Conservation (phyloP, 1,140 invertebrate genomes). For the Bombus soroeensis region DNA sequence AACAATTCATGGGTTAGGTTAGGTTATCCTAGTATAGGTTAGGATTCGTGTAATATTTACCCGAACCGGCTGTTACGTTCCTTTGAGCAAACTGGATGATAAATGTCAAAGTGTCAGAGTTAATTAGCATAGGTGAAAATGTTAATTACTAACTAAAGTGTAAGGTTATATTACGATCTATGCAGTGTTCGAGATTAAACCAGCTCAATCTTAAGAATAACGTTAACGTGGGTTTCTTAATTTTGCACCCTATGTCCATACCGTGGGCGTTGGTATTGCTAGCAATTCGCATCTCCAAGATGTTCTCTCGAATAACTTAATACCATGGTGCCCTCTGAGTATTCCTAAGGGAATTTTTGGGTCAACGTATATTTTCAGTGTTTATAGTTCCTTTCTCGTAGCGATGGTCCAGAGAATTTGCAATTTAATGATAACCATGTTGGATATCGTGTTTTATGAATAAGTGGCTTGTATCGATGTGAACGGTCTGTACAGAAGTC, state of each 20-base stretch:
- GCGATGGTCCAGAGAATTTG: not conserved
- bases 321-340: not conserved
- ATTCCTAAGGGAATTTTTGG: constrained; percentile 8
- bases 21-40: too few species aligned
- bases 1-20: too few species aligned
- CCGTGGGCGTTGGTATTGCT: not conserved
- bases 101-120: too few species aligned
- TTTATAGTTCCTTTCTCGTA: not conserved
- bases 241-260: not conserved
- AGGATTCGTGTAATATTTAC: too few species aligned
- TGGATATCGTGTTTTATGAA: not conserved
- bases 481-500: not conserved
- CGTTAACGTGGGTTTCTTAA: not conserved
- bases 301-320: not conserved
- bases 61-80: too few species aligned
- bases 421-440: not conserved
- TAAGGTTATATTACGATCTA: not conserved
- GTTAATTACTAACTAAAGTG: not conserved
- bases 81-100: too few species aligned
- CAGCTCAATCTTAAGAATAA: not conserved
- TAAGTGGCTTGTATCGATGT: not conserved
- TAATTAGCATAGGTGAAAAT: too few species aligned
- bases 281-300: not conserved
- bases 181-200: not conserved
- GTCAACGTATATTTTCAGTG: constrained; percentile 15